Conservation (phyloP, 2,113 vertebrate species). For the Phainopepla nitens region DNA sequence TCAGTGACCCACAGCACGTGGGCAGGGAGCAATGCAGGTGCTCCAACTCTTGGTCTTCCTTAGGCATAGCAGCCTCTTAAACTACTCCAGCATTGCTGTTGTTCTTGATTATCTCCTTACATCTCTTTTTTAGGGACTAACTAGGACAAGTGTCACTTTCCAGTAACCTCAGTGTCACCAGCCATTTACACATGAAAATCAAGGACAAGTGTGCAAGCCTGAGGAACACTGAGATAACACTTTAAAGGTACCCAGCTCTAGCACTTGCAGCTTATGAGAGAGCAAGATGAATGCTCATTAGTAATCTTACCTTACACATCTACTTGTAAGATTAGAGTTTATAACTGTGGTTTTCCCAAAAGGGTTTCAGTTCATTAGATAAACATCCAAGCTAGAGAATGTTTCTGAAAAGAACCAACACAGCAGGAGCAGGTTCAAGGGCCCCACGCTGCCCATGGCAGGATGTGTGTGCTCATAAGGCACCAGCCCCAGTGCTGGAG, state of each 20-base stretch:
- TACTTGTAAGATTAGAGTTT: not conserved
- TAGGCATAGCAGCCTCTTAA: not conserved
- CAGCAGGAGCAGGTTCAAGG: fast-evolving
- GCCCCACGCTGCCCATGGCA: fast-evolving
- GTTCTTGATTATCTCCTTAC: not conserved
- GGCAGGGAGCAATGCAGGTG: not conserved
- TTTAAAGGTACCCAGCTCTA: not conserved
- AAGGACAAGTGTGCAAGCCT: not conserved
- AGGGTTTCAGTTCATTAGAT: not conserved
- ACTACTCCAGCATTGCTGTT: not conserved
- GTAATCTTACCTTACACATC: not conserved
- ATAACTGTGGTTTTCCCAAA: not conserved
- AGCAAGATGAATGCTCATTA: not conserved
- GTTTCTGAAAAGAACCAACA: not conserved
- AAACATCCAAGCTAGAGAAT: not conserved
- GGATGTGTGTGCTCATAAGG: fast-evolving
- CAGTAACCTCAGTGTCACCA: not conserved
- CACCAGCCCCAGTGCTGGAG: not conserved
- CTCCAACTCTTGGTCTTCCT: no score
- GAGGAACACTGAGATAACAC: not conserved
- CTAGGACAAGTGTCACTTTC: not conserved
- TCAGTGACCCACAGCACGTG: fast-evolving
- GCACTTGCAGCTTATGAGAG: not conserved
- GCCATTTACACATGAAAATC: not conserved
- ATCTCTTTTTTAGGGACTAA: not conserved